These are phyloP conservation scores for Oryzias celebensis DNA, from an alignment of 2,113 vertebrate genomes.

Conservation along the genomic window DNA sequence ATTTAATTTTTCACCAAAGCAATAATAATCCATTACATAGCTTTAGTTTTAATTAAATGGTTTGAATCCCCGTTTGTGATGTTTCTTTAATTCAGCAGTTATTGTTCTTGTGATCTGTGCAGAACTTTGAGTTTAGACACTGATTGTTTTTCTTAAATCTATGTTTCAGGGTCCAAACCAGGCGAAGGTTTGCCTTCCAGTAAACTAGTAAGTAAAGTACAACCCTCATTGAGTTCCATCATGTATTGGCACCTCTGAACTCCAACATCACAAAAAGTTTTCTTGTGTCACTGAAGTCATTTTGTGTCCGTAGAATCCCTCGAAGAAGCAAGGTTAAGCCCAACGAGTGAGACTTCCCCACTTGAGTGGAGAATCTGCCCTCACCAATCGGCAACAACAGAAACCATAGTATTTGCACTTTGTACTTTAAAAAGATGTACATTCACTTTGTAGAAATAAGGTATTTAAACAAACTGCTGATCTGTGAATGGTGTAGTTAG, in stretches of 20 bases:
- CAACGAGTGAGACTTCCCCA: conserved; percentile 58
- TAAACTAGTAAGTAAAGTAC: conserved; percentile 84
- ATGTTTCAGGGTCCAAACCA: conserved; percentile 77
- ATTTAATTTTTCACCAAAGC: no score
- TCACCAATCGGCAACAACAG: conserved; percentile 84
- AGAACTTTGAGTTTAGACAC: conserved; percentile 6
- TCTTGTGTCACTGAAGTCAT: conserved; percentile 3
- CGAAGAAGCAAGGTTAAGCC: conserved; percentile 89
- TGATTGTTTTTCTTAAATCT: conserved; percentile 1
- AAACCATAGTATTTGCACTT: conserved; percentile 98
- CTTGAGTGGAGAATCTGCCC: conserved; percentile 70
- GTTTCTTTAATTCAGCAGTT: no score
- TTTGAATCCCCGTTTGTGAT: no score
- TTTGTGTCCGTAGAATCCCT: conserved; percentile 77
- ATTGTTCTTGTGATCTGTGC: neutral
- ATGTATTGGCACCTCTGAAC: no score
- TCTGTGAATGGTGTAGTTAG: conserved; percentile 90
- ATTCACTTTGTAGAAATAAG: conserved; percentile 97
- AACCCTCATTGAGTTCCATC: neutral
- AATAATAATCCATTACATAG: no score
- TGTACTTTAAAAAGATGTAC: conserved; percentile 96
- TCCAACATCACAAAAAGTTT: neutral
- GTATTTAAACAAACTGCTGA: conserved; percentile 93
- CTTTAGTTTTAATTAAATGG: no score
- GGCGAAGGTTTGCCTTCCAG: conserved; percentile 81